Evolutionary conservation across 2,797 vertebrate genomes (phyloP).

Genomic region (Rhabdomys pumilio): DNA sequence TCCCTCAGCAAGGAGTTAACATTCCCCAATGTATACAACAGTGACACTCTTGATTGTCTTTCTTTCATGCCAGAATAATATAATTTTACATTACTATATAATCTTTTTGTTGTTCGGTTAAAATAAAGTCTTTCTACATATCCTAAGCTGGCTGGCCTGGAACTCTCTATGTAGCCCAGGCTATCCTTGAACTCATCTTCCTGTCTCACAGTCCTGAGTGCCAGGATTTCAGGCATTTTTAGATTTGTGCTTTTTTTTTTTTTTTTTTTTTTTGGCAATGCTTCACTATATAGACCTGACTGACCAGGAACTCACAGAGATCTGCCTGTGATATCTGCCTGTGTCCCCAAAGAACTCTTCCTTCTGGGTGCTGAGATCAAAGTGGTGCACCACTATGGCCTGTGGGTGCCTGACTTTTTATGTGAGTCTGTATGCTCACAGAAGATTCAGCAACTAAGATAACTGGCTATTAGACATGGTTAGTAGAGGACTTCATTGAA

Average conservation of each 20-base stretch:
- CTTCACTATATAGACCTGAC: not conserved
- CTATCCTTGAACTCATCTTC: not conserved
- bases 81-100: not conserved
- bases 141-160: not conserved
- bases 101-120: not conserved
- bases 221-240: not conserved
- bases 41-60: not conserved
- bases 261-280: not conserved
- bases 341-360: not conserved
- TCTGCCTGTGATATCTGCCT: not conserved
- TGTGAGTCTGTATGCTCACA: conserved; percentile 7
- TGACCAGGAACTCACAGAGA: not conserved
- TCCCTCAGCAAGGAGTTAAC: not conserved
- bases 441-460: conserved; percentile 29
- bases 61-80: not conserved
- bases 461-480: conserved; percentile 1
- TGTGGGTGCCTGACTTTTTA: not conserved
- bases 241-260: not conserved
- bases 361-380: not conserved
- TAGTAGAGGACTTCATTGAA: conserved; percentile 49
- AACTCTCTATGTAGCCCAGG: not conserved
- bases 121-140: not conserved
- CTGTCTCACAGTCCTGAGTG: too few species aligned
- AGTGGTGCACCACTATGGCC: not conserved
- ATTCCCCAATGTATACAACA: not conserved